phyloP scores from a whole-genome alignment of 2,888 invertebrate species.

The Andrena fulva region DNA sequence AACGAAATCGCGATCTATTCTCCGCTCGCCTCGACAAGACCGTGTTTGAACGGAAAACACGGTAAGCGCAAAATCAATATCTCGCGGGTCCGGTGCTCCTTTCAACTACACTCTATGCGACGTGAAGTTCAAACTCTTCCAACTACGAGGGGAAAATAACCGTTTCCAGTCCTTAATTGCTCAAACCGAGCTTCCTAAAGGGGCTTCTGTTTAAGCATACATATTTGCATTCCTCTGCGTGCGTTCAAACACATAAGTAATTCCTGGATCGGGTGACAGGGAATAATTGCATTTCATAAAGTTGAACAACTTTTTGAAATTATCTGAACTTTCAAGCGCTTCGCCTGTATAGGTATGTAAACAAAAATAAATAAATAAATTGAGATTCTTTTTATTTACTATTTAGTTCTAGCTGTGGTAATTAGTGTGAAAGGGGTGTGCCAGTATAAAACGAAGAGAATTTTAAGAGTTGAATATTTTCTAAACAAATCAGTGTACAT shows the following conservation, averaged over 20 bases:
- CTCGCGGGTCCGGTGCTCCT: slow-evolving; percentile 43
- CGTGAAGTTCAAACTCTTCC: slow-evolving; percentile 39
- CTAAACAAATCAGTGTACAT: background rate
- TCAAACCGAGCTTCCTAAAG: background rate
- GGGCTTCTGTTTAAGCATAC: background rate
- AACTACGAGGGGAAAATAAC: slow-evolving; percentile 39
- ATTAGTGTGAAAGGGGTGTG: too few species aligned
- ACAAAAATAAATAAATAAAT: too few species aligned
- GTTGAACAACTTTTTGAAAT: too few species aligned
- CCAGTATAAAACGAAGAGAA: too few species aligned
- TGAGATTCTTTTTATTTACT: too few species aligned
- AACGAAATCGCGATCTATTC: slow-evolving; percentile 46
- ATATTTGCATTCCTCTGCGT: background rate
- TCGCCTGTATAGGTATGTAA: too few species aligned
- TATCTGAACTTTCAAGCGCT: too few species aligned
- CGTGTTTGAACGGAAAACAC: slow-evolving; percentile 60
- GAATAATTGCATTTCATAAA: too few species aligned
- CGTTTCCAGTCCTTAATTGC: slow-evolving; percentile 25
- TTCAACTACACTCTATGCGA: slow-evolving; percentile 38
- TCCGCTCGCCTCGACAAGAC: slow-evolving; percentile 17
- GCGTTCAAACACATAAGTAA: background rate
- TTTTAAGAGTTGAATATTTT: too few species aligned
- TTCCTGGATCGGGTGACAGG: too few species aligned
- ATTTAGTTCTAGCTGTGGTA: too few species aligned
- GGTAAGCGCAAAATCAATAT: slow-evolving; percentile 61